A percentile compares a stretch with the other conserved stretches of the same genome.
These are phyloP conservation scores for Harpagifer antarcticus DNA, from an alignment of 2,797 vertebrate species.

Conservation along the genomic window DNA sequence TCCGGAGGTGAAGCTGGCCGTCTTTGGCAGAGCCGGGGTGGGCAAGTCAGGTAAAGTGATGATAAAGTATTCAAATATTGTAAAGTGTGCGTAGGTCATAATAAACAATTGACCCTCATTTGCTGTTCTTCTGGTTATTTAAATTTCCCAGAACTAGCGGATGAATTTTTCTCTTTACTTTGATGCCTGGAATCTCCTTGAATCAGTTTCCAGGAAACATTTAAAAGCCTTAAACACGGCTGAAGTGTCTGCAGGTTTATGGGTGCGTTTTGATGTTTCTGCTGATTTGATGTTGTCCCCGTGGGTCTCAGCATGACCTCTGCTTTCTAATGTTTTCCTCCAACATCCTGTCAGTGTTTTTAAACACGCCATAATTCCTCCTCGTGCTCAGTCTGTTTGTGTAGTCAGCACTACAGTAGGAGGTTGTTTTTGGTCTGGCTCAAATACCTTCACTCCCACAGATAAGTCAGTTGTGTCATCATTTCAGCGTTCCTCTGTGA, in stretches of 20 bases:
- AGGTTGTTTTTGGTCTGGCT: constrained; percentile 50
- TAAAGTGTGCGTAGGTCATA: not conserved
- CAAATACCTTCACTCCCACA: constrained; percentile 49
- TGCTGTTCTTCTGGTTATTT: not conserved
- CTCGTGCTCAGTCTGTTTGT: constrained; percentile 31
- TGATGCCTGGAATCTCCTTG: not conserved
- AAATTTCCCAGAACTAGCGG: not conserved
- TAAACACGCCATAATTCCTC: constrained; percentile 20
- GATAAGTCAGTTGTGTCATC: constrained; percentile 52
- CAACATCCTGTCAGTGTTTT: constrained; percentile 20
- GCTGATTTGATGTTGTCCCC: constrained; percentile 11
- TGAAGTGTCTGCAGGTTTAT: not conserved
- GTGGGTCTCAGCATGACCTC: not conserved
- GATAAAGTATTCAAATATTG: not conserved
- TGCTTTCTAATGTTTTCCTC: constrained; percentile 34
- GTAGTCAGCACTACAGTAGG: constrained; percentile 25
- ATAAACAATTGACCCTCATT: not conserved
- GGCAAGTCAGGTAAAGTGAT: constrained; percentile 93
- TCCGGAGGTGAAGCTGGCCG: constrained; percentile 94
- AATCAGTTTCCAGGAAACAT: not conserved
- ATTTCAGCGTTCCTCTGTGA: constrained; percentile 43
- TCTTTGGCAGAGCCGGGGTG: constrained; percentile 96
- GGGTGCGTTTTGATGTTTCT: constrained; percentile 8
- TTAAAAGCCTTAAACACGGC: not conserved
- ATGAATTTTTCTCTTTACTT: not conserved